Evolutionary conservation across 2,113 vertebrate genomes (phyloP).

Genomic region (Eubucco bourcierii): DNA sequence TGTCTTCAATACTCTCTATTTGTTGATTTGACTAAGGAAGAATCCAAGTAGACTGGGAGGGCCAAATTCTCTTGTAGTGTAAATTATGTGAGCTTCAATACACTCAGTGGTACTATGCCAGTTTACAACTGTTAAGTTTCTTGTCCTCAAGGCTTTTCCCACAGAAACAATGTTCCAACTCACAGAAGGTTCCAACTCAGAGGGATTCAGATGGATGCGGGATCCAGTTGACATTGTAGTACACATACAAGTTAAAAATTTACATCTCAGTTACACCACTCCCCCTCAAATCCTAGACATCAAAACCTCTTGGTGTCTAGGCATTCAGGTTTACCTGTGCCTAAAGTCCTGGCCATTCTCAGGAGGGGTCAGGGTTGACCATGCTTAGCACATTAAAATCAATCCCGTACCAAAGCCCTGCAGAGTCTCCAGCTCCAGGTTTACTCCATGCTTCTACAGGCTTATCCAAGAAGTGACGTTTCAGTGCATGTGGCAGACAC

Average conservation of each 20-base stretch:
- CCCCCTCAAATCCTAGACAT: neutral
- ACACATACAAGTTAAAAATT: neutral
- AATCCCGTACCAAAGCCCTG: neutral
- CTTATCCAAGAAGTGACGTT: neutral
- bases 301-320: neutral
- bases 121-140: neutral
- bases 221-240: neutral
- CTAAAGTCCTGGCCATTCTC: neutral
- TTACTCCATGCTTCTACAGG: neutral
- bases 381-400: neutral
- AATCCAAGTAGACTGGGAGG: neutral
- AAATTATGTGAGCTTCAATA: neutral
- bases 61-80: neutral
- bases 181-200: neutral
- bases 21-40: neutral
- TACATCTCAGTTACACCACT: neutral
- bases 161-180: neutral
- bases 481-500: accelerated
- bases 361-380: neutral
- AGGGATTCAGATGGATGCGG: neutral
- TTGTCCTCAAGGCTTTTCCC: neutral
- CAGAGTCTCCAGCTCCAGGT: neutral
- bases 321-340: neutral
- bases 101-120: neutral
- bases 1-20: neutral